Conservation (phyloP, 2,113 vertebrate species). For the Chascanopsetta lugubris region DNA sequence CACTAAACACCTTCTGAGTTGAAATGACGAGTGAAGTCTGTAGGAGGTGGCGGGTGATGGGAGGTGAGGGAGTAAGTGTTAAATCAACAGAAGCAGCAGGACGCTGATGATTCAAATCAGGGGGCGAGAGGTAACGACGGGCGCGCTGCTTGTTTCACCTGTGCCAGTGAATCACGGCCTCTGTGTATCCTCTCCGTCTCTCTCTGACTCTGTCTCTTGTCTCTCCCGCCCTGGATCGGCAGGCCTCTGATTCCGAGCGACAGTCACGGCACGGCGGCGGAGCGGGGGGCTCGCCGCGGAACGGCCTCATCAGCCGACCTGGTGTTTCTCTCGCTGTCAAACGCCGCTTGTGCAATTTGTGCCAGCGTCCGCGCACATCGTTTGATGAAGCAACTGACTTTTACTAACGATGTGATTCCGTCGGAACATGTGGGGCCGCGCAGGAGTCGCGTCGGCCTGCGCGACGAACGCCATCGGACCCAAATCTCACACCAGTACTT, state of each 20-base stretch:
- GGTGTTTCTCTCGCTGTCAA: not conserved
- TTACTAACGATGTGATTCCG: not conserved
- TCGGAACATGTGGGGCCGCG: not conserved
- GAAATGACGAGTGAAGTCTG: constrained; percentile 4
- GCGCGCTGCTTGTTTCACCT: constrained; percentile 34
- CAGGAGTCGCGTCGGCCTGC: not conserved
- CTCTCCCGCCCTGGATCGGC: constrained; percentile 27
- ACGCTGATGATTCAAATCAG: not conserved
- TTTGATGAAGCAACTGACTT: not conserved
- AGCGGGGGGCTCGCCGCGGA: constrained; percentile 27
- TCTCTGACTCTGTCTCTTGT: not conserved
- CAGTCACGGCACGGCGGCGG: constrained; percentile 35
- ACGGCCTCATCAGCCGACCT: constrained; percentile 43
- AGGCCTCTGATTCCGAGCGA: constrained; percentile 53
- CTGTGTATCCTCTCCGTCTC: not conserved
- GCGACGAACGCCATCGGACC: not conserved
- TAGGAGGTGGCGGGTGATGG: too few relatives aligned
- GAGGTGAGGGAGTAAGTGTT: not conserved
- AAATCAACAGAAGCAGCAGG: not conserved
- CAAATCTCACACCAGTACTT: not conserved
- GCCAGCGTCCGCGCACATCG: constrained; percentile 1
- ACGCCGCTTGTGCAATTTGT: constrained; percentile 1
- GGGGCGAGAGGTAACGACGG: not conserved
- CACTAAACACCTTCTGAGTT: not conserved
- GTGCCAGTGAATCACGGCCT: not conserved